Percentiles rank a stretch among this genome's conserved stretches.
These are phyloP conservation scores for Proisotoma minuta DNA, from an alignment of 2,888 invertebrate genomes.

Conservation along the genomic window DNA sequence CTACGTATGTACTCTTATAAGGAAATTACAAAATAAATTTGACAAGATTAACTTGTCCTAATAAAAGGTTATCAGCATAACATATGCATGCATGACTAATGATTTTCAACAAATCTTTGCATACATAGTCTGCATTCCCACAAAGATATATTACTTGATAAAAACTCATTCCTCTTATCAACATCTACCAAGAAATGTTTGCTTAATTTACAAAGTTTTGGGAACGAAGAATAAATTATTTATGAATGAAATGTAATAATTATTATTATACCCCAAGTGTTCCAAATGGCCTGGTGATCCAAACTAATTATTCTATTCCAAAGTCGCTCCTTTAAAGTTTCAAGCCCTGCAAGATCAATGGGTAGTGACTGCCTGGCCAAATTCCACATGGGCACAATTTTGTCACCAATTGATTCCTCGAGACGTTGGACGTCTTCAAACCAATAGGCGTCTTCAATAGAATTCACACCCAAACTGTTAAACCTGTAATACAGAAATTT, in stretches of 20 bases:
- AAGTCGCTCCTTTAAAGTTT: conserved; percentile 74
- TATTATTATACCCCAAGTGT: conserved; percentile 48
- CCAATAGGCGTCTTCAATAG: conserved; percentile 87
- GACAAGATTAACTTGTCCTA: too few species aligned
- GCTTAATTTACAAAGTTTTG: background rate
- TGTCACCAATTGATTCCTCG: conserved; percentile 67
- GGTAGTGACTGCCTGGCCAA: conserved; percentile 74
- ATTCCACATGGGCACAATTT: conserved; percentile 67
- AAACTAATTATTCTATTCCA: conserved; percentile 75
- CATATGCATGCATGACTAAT: too few species aligned
- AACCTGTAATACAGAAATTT: conserved; percentile 32
- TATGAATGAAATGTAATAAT: background rate
- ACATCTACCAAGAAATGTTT: too few species aligned
- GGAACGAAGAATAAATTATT: background rate
- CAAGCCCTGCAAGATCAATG: conserved; percentile 67
- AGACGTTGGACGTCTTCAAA: conserved; percentile 71
- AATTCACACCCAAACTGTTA: conserved; percentile 65
- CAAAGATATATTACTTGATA: too few species aligned
- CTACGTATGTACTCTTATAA: too few species aligned
- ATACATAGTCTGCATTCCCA: too few species aligned
- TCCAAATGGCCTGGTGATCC: conserved; percentile 47
- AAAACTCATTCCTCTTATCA: too few species aligned
- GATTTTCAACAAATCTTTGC: too few species aligned
- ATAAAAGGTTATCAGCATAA: too few species aligned
- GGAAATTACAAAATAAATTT: too few species aligned